Evolutionary conservation across 1,140 invertebrate genomes (phyloP).

Genomic region (Pissodes strobi): DNA sequence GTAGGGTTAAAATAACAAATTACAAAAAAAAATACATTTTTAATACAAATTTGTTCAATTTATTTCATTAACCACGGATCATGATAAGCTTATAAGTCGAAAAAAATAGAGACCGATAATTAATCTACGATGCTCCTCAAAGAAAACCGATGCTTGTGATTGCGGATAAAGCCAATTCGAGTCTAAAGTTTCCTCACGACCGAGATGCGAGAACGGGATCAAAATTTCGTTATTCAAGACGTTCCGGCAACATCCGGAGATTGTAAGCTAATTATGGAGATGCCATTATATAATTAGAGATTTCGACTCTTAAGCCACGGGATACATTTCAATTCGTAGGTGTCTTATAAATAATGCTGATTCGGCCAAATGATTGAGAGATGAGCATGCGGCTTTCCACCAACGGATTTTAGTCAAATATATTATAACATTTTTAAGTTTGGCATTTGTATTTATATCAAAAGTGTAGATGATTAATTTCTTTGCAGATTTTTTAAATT

Average conservation of each 20-base stretch:
- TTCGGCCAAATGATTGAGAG: neutral
- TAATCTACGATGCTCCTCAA: too few relatives aligned
- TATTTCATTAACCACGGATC: too few relatives aligned
- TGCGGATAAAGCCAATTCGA: neutral
- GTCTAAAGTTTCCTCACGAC: neutral
- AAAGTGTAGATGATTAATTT: too few relatives aligned
- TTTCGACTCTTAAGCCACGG: neutral
- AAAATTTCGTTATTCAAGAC: conserved; percentile 2
- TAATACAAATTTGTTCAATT: too few relatives aligned
- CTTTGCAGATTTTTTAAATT: too few relatives aligned
- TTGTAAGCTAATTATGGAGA: neutral
- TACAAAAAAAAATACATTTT: too few relatives aligned
- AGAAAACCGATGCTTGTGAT: neutral
- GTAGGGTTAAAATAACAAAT: too few relatives aligned
- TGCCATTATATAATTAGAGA: conserved; percentile 9
- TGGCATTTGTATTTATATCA: too few relatives aligned
- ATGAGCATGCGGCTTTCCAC: neutral
- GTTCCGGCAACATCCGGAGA: neutral
- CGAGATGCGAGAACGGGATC: conserved; percentile 1
- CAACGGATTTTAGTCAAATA: neutral
- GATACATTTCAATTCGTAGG: conserved; percentile 2
- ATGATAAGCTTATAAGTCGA: too few relatives aligned
- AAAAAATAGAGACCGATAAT: too few relatives aligned
- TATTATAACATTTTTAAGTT: too few relatives aligned
- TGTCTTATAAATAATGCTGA: neutral